Percentiles rank a stretch among this genome's conserved stretches.
These are phyloP conservation scores for Neotoma lepida DNA, from an alignment of 2,113 vertebrate genomes.

Conservation along the genomic window DNA sequence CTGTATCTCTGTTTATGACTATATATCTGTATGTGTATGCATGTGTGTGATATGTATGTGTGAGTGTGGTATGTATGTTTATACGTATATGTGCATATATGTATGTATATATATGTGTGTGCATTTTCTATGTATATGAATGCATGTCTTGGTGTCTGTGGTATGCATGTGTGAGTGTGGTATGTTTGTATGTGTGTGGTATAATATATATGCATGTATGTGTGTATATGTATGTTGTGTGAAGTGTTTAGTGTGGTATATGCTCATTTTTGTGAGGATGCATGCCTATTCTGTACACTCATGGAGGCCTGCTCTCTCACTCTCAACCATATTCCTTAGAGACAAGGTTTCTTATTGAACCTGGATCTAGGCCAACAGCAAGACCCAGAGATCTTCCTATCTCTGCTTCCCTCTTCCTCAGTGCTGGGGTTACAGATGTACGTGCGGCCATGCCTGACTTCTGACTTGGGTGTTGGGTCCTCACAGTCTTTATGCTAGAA, in stretches of 20 bases:
- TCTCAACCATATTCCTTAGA: neutral
- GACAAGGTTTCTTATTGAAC: neutral
- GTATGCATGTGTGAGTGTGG: neutral
- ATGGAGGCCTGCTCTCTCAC: neutral
- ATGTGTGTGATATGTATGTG: neutral
- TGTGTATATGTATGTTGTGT: neutral
- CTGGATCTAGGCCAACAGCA: neutral
- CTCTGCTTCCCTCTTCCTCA: neutral
- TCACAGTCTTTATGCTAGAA: neutral
- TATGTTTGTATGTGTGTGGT: neutral
- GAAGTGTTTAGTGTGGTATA: neutral
- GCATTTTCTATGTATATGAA: neutral
- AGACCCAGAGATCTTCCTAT: neutral
- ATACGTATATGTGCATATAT: neutral
- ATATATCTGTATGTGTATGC: neutral
- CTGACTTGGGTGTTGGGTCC: neutral
- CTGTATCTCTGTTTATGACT: neutral
- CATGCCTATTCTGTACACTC: neutral
- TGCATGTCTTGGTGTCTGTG: neutral
- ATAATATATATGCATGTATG: neutral
- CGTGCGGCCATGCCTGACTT: neutral
- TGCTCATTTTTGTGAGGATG: neutral
- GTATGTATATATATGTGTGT: neutral
- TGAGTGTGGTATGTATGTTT: neutral
- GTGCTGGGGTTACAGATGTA: neutral